These are phyloP conservation scores for Barbus barbus DNA, from an alignment of 2,113 vertebrate genomes.

Conservation along the genomic window DNA sequence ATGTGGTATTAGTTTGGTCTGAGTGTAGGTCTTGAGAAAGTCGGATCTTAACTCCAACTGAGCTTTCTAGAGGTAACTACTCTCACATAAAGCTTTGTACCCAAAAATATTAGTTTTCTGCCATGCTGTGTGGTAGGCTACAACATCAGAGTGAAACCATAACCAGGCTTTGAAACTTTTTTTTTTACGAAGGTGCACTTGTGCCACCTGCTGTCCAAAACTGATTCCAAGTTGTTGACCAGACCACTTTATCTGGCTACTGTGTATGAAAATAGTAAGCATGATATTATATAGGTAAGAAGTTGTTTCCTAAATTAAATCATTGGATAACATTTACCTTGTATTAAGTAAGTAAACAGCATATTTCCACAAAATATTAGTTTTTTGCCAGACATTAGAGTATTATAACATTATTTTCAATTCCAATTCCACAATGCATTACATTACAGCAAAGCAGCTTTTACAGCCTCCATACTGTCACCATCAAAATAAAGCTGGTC, in stretches of 20 bases:
- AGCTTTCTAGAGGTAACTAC: neutral
- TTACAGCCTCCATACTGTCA: neutral
- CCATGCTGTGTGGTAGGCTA: neutral
- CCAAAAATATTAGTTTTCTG: neutral
- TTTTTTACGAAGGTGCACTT: neutral
- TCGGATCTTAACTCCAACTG: neutral
- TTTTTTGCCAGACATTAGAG: neutral
- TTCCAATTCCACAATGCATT: too few relatives aligned
- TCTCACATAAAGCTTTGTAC: too few relatives aligned
- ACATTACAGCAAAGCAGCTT: neutral
- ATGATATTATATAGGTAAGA: neutral
- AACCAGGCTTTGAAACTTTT: neutral
- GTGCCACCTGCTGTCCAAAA: constrained; percentile 23
- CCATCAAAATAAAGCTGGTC: neutral
- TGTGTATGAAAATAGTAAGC: neutral
- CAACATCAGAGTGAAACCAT: neutral
- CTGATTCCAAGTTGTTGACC: too few relatives aligned
- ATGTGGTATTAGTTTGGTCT: neutral
- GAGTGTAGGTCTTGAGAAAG: neutral
- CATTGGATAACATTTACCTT: neutral
- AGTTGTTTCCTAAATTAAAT: neutral
- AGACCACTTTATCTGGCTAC: neutral
- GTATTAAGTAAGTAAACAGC: too few relatives aligned
- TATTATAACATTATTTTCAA: neutral
- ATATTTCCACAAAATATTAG: neutral